These are phyloP conservation scores for Sympetrum striolatum DNA, from an alignment of 2,888 invertebrate genomes.

Conservation along the genomic window DNA sequence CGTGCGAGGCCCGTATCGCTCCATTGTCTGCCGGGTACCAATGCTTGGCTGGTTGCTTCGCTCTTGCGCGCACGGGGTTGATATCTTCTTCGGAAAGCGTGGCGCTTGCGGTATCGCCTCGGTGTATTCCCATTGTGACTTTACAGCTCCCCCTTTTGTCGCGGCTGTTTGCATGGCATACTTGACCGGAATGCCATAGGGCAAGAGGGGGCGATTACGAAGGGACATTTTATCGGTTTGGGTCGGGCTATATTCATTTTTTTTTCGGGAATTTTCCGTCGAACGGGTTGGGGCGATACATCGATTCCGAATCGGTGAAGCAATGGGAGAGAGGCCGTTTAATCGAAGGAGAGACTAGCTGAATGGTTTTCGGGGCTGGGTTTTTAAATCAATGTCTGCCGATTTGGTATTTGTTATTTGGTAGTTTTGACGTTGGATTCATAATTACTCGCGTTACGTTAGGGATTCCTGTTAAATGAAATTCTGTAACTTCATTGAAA, in stretches of 20 bases:
- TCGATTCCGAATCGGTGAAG: not conserved
- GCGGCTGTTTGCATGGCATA: not conserved
- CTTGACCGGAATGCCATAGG: not conserved
- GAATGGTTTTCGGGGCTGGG: no score
- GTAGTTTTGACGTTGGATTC: no score
- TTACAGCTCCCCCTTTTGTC: not conserved
- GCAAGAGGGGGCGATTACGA: not conserved
- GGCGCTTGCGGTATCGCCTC: not conserved
- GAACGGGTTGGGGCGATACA: not conserved
- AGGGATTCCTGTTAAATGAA: no score
- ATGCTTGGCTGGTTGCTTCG: not conserved
- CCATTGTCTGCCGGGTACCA: not conserved
- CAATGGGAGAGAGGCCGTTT: not conserved
- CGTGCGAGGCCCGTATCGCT: not conserved
- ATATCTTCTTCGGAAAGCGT: conserved; percentile 15
- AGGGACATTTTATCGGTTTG: not conserved
- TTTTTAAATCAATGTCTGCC: no score
- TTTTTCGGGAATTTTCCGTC: not conserved
- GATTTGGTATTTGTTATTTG: no score
- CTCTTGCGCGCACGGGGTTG: not conserved
- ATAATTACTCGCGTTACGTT: no score
- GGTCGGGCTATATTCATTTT: not conserved
- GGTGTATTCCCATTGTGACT: not conserved
- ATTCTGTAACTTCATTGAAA: no score
- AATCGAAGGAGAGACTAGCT: no score